Percentiles rank a stretch among this genome's conserved stretches.
Evolutionary conservation across 1,140 invertebrate species (phyloP).

Genomic region (Forficula auricularia): DNA sequence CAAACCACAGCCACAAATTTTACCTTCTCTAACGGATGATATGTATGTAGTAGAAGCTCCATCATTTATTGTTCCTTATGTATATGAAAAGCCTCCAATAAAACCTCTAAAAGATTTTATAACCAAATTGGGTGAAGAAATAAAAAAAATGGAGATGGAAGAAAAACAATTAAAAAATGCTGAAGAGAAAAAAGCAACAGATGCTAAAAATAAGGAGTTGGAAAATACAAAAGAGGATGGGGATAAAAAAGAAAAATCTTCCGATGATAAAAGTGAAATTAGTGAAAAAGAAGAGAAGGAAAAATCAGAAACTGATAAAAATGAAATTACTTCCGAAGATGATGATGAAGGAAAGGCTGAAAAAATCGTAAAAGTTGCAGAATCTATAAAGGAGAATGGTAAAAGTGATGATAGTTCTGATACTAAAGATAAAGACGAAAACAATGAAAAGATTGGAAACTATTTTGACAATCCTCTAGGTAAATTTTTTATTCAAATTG

Average conservation of each 20-base stretch:
- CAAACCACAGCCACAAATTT: conserved; percentile 31
- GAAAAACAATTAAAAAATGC: conserved; percentile 27
- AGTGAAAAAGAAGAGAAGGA: conserved; percentile 3
- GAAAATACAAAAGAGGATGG: not conserved
- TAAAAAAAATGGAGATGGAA: conserved; percentile 21
- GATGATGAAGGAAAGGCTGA: not conserved
- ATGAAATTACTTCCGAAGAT: not conserved
- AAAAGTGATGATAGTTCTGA: conserved; percentile 9
- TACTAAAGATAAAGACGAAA: conserved; percentile 6
- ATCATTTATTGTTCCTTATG: conserved; percentile 79
- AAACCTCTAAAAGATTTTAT: conserved; percentile 61
- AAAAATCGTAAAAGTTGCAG: not conserved
- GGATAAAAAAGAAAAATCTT: not conserved
- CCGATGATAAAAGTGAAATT: not conserved
- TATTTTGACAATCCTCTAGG: conserved; percentile 76
- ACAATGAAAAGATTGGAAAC: conserved; percentile 12
- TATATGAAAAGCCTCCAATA: conserved; percentile 73
- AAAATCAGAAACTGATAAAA: not conserved
- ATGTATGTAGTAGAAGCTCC: conserved; percentile 82
- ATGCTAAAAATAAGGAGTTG: conserved; percentile 15
- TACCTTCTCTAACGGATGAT: conserved; percentile 67
- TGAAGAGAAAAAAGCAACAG: conserved; percentile 20
- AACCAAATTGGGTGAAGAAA: conserved; percentile 41
- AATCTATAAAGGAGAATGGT: not conserved
- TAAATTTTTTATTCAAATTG: conserved; percentile 84